Evolutionary conservation across 2,888 invertebrate species (phyloP).

Genomic region (Drosophila prostipennis): DNA sequence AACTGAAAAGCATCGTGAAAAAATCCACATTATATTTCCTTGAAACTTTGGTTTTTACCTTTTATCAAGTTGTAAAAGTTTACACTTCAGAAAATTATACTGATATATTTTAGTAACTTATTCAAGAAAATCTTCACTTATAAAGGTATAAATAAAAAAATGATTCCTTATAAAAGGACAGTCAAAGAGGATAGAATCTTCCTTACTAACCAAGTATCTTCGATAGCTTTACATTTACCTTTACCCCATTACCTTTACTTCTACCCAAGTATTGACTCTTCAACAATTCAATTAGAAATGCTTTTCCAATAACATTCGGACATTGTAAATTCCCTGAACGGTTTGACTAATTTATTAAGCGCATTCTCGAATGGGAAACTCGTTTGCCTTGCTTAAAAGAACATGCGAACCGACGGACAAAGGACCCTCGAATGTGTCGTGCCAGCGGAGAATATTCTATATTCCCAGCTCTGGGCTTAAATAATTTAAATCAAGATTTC

Average conservation of each 20-base stretch:
- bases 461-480: slow-evolving; percentile 41
- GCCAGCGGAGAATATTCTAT: slow-evolving; percentile 36
- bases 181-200: neutral
- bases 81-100: too few species aligned
- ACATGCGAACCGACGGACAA: slow-evolving; percentile 39
- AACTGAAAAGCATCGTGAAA: too few species aligned
- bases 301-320: slow-evolving; percentile 46
- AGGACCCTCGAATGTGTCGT: slow-evolving; percentile 58
- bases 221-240: neutral
- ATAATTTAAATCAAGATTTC: slow-evolving; percentile 71
- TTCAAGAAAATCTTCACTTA: too few species aligned
- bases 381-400: slow-evolving; percentile 38
- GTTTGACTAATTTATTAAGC: slow-evolving; percentile 69
- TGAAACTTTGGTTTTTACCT: too few species aligned
- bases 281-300: slow-evolving; percentile 58
- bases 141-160: too few species aligned
- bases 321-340: slow-evolving; percentile 49
- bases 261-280: slow-evolving; percentile 44
- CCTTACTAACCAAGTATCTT: neutral
- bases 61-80: too few species aligned
- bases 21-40: too few species aligned
- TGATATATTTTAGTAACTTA: too few species aligned
- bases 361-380: slow-evolving; percentile 15
- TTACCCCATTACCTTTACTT: neutral
- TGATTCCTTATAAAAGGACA: too few species aligned